Conservation (phyloP, 2,797 vertebrate genomes). For the Podarcis siculus region DNA sequence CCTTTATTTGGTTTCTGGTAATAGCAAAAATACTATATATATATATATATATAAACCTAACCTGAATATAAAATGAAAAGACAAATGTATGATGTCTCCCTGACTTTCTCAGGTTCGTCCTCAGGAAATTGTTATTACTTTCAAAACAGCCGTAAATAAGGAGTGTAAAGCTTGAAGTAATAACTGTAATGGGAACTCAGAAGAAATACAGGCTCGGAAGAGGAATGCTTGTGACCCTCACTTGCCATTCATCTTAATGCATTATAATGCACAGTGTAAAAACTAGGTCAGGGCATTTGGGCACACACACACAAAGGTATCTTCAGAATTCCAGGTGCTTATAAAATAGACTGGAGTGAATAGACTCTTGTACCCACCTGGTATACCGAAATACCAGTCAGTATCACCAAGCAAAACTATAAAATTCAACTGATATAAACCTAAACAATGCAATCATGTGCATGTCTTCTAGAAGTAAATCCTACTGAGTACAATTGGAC, state of each 20-base stretch:
- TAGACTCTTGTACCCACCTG: background rate
- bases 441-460: no score
- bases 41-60: no score
- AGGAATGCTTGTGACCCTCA: background rate
- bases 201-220: background rate
- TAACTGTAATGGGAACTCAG: background rate
- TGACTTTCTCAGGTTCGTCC: background rate
- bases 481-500: no score
- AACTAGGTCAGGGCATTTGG: background rate
- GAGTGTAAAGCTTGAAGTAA: background rate
- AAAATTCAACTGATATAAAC: no score
- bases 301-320: background rate
- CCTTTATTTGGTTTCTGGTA: background rate
- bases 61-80: background rate
- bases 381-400: background rate
- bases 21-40: background rate
- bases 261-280: background rate
- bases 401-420: background rate
- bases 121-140: background rate
- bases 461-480: no score
- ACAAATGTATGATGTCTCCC: background rate
- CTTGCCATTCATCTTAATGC: background rate
- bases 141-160: background rate
- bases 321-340: background rate
- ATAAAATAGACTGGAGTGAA: background rate